Evolutionary conservation across 2,797 vertebrate genomes (phyloP), one percentile per base, ranked within the genome.

Genomic region (Poecilia gillii): DNA sequence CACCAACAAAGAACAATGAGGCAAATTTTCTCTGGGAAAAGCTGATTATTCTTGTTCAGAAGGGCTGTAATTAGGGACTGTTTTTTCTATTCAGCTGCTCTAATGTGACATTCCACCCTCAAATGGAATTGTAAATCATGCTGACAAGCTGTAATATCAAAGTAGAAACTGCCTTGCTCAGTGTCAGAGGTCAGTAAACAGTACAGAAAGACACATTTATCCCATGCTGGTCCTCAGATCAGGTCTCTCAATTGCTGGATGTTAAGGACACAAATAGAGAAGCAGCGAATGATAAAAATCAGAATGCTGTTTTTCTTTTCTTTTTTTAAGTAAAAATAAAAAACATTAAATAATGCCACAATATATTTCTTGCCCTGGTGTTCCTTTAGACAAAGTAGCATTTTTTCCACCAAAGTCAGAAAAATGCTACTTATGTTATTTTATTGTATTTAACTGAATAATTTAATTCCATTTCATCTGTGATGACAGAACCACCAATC

Each of bases 1-100:
- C 80, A 51, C 79, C 57, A 53, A 86, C 84, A 85, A 79, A 81
- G 83, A 89, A 93, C 91, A 92, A 89, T 83, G 73, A 80, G 49
- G 4, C 70, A 66, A 74, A 79, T 87, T 88, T 71, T 85, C 45
- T 76, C 9, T 1, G 13, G 72, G n/a, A 72, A 76, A 70, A 25
- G 45, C 57, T 43, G 66, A 85, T 88, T 76, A 43, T 82, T 85
- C 47, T 13, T 73, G 7, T 75, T 39, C 57, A 47, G 39, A 75
- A 77, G 78, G 70, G 49, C 13, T 81, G 75, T 84, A 64, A 86
- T 91, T 86, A 88, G 1, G 9, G 76, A 59, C 6, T 20, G 25
- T 14, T 70, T 68, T 59, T 83, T 53, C 3, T 13, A 64, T 74
- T 31, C 28, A 43, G 16, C 11, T 45, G 14, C 47, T n/a, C 41